Evolutionary conservation across 2,113 vertebrate species (phyloP).

Genomic region (Mirounga angustirostris): DNA sequence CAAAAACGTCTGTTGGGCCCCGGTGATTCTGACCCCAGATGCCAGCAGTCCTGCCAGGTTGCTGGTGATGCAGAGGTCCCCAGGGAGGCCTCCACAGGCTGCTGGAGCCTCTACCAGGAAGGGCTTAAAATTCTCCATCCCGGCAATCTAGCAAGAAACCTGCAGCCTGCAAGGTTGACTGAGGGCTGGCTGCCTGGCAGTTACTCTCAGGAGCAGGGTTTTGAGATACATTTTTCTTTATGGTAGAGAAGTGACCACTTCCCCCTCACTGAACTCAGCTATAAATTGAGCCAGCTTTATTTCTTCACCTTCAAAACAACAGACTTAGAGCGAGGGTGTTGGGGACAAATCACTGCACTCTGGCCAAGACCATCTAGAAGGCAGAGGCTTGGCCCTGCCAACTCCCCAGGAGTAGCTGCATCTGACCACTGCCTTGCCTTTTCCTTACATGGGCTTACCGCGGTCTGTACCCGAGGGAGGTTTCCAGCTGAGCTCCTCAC

Average conservation of each 20-base stretch:
- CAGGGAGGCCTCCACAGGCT: neutral
- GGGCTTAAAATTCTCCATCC: neutral
- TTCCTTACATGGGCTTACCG: neutral
- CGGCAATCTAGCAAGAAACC: too few species aligned
- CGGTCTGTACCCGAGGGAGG: neutral
- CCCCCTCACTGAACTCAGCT: neutral
- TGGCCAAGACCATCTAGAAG: neutral
- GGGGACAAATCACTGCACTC: neutral
- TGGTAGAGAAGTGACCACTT: neutral
- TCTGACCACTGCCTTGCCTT: neutral
- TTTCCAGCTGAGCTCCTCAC: neutral
- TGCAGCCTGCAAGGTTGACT: neutral
- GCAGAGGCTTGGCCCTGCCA: neutral
- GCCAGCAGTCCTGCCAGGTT: neutral
- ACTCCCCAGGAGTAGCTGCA: neutral
- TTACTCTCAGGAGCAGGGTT: neutral
- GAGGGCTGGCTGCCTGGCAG: neutral
- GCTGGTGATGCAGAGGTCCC: neutral
- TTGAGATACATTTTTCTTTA: constrained; percentile 16
- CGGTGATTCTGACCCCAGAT: neutral
- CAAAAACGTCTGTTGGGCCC: neutral
- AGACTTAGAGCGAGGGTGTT: neutral
- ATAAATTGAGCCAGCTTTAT: neutral
- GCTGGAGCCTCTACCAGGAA: neutral
- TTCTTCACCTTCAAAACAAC: neutral